Percentiles rank a stretch among this genome's conserved stretches.
phyloP scores from a whole-genome alignment of 2,113 vertebrate genomes.

The Cryptotis parvus region DNA sequence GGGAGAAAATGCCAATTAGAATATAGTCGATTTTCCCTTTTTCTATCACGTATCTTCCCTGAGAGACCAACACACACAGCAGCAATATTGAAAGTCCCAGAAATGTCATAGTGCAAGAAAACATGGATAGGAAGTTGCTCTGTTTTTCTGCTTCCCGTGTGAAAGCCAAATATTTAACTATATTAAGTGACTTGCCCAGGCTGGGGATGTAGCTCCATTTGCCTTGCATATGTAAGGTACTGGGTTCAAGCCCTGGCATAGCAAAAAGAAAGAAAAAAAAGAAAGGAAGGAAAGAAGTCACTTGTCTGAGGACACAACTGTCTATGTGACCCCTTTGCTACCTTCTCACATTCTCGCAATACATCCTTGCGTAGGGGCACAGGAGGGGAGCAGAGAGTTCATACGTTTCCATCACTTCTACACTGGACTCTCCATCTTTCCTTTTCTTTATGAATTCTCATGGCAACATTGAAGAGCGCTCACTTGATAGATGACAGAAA shows the following conservation, averaged over 20 bases:
- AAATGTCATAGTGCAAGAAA: not conserved
- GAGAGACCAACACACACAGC: not conserved
- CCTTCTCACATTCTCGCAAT: not conserved
- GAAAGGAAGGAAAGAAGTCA: not conserved
- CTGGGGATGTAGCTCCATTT: too few relatives aligned
- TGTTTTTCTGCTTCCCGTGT: slow-evolving; percentile 8
- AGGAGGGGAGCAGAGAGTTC: not conserved
- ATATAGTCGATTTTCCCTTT: not conserved
- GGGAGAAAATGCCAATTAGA: not conserved
- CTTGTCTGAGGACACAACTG: not conserved
- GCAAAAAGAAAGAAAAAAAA: too few relatives aligned
- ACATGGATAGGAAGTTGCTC: not conserved
- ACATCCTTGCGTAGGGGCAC: not conserved
- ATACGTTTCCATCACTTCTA: not conserved
- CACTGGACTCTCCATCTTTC: not conserved
- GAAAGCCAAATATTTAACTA: not conserved
- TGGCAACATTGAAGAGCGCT: not conserved
- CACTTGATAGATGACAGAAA: not conserved
- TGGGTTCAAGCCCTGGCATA: too few relatives aligned
- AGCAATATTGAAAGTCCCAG: not conserved
- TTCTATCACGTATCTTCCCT: not conserved
- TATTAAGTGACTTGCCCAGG: not conserved
- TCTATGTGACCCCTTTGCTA: not conserved
- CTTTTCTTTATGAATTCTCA: not conserved
- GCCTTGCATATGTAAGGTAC: too few relatives aligned